Base-by-base conservation (phyloP, 2,113 vertebrate genomes). In the Aplodontia rufa region DNA sequence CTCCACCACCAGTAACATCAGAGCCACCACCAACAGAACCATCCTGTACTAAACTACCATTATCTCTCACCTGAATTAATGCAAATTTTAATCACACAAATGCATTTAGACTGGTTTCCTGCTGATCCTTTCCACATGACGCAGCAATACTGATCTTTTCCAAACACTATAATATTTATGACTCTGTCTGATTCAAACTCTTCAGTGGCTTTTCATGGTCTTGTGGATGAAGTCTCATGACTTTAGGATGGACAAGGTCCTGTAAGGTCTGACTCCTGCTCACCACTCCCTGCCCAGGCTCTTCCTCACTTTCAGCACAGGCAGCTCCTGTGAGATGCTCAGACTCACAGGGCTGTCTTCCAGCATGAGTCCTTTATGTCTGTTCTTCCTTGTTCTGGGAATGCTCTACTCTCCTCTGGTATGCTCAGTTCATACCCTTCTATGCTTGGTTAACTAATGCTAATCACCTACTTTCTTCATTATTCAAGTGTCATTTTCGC, bases 51-150 rank as follows among this genome's bases (percentile, higher is more conserved):
- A 37, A 85, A 42, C 49, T 62, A n/a, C 49, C 40, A n/a, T 66
- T 90, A 51, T 72, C 35, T 81, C 37, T 75, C 80, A 45, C 24
- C 1, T 35, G 55, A 87, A 83, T 87, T 86, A 93, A 90, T 62
- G 32, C 66, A 84, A 96, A 89, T 74, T 42, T 91, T 92, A 89
- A 86, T 86, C 68, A 37, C 74, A 53, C 71, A 79, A 87, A 79
- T 58, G 40, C 30, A 72, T 86, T 95, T 40, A 90, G 35, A 87
- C 19, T 82, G 53, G 30, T 37, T 91, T 17, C 68, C 35, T 93
- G 64, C 19, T 93, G 80, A 86, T 49, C 19, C 28, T 87, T 55
- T 91, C 40, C 69, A 55, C 13, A 79, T 62, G 14, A 78, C 45
- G 28, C 26, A 90, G 22, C 62, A 74, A 90, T 35, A 79, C 2